Percentiles rank a stretch among this genome's conserved stretches.
Conservation (phyloP, 2,113 vertebrate species). For the Nannobrachium achirus region DNA sequence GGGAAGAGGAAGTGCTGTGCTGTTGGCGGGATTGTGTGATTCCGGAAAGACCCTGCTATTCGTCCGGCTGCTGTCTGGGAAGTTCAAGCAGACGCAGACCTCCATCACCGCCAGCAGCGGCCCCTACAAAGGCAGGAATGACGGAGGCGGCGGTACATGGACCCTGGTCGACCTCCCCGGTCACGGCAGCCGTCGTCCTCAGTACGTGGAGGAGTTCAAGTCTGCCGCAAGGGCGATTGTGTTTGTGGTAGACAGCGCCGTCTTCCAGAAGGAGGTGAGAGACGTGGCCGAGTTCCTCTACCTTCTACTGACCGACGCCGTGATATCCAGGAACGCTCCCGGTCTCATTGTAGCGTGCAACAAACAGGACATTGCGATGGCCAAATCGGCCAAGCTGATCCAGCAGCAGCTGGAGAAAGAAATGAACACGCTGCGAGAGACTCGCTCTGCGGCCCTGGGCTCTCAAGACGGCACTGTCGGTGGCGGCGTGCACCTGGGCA, state of each 20-base stretch:
- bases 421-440: slow-evolving; percentile 93
- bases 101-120: slow-evolving; percentile 90
- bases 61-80: slow-evolving; percentile 85
- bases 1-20: slow-evolving; percentile 45
- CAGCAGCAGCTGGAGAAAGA: slow-evolving; percentile 97
- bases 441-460: slow-evolving; percentile 90
- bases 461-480: slow-evolving; percentile 85
- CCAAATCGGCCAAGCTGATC: slow-evolving; percentile 95
- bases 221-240: slow-evolving; percentile 90
- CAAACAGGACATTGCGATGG: slow-evolving; percentile 95
- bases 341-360: slow-evolving; percentile 89
- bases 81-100: slow-evolving; percentile 88
- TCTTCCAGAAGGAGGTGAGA: slow-evolving; percentile 94
- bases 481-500: slow-evolving; percentile 84
- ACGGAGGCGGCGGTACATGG: slow-evolving; percentile 79
- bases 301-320: slow-evolving; percentile 84
- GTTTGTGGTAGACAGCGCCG: slow-evolving; percentile 92
- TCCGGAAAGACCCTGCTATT: slow-evolving; percentile 82
- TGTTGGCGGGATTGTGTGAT: slow-evolving; percentile 80
- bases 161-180: slow-evolving; percentile 94
- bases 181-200: slow-evolving; percentile 89
- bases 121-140: slow-evolving; percentile 80
- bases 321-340: slow-evolving; percentile 80
- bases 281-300: slow-evolving; percentile 94
- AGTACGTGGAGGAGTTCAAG: slow-evolving; percentile 93